phyloP scores from a whole-genome alignment of 2,797 vertebrate genomes.

The Fundulus diaphanus region DNA sequence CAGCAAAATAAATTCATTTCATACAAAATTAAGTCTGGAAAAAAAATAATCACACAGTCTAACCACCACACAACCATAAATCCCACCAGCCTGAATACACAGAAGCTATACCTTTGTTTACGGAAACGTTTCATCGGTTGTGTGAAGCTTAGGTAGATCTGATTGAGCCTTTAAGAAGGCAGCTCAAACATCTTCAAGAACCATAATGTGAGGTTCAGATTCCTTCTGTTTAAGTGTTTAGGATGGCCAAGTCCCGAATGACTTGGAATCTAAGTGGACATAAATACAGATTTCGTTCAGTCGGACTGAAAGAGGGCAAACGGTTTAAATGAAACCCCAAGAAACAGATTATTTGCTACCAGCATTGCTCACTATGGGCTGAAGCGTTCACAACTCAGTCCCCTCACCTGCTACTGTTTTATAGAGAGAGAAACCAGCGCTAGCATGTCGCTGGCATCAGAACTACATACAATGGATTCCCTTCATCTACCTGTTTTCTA shows the following conservation, averaged over 20 bases:
- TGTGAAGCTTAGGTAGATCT: neutral
- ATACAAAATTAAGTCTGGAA: constrained; percentile 65
- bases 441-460: neutral
- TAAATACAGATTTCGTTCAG: neutral
- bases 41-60: constrained; percentile 14
- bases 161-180: neutral
- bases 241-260: neutral
- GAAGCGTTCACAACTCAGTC: neutral
- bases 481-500: constrained; percentile 2
- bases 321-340: neutral
- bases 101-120: neutral
- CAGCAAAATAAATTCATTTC: constrained; percentile 62
- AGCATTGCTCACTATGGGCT: constrained; percentile 6
- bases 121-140: neutral
- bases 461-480: neutral
- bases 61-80: neutral
- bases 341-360: neutral
- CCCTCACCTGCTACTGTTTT: neutral
- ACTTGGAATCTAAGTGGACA: neutral
- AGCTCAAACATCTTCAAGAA: neutral
- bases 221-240: neutral
- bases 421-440: neutral
- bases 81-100: neutral
- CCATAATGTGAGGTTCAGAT: neutral
- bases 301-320: constrained; percentile 21